Base-by-base conservation (phyloP, 2,113 vertebrate species). In the Mohoua ochrocephala region DNA sequence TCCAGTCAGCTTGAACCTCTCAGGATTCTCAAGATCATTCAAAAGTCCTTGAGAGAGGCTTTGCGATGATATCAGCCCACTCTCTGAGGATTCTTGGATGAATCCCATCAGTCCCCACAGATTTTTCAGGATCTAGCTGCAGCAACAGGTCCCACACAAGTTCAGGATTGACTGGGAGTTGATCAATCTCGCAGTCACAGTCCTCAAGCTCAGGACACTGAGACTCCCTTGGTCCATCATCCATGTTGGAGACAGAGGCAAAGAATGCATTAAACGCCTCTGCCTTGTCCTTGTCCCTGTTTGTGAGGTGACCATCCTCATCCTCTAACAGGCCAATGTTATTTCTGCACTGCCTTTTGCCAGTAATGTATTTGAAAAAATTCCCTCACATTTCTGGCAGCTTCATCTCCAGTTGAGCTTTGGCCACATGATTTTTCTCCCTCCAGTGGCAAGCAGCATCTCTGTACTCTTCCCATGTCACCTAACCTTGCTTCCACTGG, bases 131-230 rank as follows among this genome's bases (percentile, higher is more conserved):
- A 68, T 68, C 11, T 37, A 59, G 7, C 11, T 59, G 26, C 11
- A 68, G 31, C 21, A 27, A 17, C 26, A 42, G 37, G 37, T 50
- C 26, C 31, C 0, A 0, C 21, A 50, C 21, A 76, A 44, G 20
- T 67, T 67, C 31, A 21, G 61, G 44, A 31, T 26, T 0, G 0
- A 7, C 13, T 50, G 21, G 17, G 31, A 86, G 17, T 1, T 50
- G 35, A 21, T 44, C 31, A 44, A 22, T 59, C 37, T 52, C 44
- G 31, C 3, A 1, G 35, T 57, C 13, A 49, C 0, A 50, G 16
- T 35, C 37, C 21, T 22, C 16, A 57, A 15, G 21, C 9, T 59
- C 52, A 59, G 61, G 17, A 11, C 13, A 42, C 7, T 59, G 26
- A 37, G 37, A 67, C 17, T 5, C 24, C 26, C 44, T 35, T 59